These are phyloP conservation scores for Kryptolebias marmoratus DNA, from an alignment of 2,113 vertebrate species.

Conservation along the genomic window DNA sequence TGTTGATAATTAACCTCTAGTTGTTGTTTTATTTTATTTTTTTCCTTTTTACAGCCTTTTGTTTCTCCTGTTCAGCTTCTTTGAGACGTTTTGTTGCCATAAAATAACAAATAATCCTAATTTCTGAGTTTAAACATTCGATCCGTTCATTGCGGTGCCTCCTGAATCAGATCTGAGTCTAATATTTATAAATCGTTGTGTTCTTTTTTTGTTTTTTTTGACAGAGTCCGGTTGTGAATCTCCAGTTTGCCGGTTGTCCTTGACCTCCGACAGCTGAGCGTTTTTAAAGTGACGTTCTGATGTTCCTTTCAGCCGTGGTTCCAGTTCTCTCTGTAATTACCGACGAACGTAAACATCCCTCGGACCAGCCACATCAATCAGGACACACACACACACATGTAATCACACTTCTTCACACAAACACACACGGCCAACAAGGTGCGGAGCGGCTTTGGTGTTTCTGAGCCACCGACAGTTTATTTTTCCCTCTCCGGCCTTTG, in stretches of 20 bases:
- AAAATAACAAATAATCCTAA: too few species aligned
- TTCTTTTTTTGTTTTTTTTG: too few species aligned
- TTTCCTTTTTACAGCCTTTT: background rate
- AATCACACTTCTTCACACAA: slow-evolving; percentile 9
- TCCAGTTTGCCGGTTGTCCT: background rate
- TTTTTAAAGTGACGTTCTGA: background rate
- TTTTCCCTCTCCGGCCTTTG: slow-evolving; percentile 63
- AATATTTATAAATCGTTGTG: too few species aligned
- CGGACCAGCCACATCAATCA: slow-evolving; percentile 54
- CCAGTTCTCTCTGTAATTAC: slow-evolving; percentile 43
- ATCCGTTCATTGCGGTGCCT: too few species aligned
- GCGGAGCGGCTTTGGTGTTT: background rate
- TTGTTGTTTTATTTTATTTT: background rate
- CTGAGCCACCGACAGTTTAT: slow-evolving; percentile 53
- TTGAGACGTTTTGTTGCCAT: too few species aligned
- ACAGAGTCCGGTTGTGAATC: background rate
- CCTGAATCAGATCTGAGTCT: too few species aligned
- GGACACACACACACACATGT: slow-evolving; percentile 15
- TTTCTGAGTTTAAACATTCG: too few species aligned
- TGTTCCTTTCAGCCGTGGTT: slow-evolving; percentile 4
- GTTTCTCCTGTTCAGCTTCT: background rate
- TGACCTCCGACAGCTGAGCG: slow-evolving; percentile 26
- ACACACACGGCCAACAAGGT: background rate
- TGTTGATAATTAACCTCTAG: too few species aligned
- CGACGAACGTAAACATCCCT: slow-evolving; percentile 52